Conservation (phyloP, 2,888 invertebrate species). For the Clivina fossor region DNA sequence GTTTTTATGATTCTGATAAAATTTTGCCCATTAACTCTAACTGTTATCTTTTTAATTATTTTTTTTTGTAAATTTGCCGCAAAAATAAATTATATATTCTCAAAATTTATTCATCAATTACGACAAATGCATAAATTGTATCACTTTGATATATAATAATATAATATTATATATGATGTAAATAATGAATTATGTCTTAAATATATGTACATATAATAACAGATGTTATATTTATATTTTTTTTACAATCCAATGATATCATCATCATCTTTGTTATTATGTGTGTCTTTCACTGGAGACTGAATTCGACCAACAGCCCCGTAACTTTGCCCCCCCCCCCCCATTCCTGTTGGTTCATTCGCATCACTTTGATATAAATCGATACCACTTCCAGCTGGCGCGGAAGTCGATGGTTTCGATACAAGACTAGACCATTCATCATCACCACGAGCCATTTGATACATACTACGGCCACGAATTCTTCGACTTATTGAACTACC, state of each 20-base stretch:
- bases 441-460: constrained; percentile 70
- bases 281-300: constrained; percentile 14
- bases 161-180: too few species aligned
- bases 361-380: constrained; percentile 48
- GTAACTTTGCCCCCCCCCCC: constrained; percentile 17
- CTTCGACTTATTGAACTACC: constrained; percentile 76
- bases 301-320: constrained; percentile 24
- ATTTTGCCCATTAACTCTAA: too few species aligned
- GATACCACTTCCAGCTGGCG: constrained; percentile 43
- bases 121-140: too few species aligned
- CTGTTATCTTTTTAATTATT: neutral
- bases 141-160: too few species aligned
- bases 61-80: neutral
- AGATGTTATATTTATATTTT: constrained; percentile 1
- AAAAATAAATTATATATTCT: too few species aligned
- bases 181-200: too few species aligned
- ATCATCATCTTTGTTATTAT: constrained; percentile 30
- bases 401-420: constrained; percentile 46
- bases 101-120: too few species aligned
- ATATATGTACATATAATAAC: constrained; percentile 1
- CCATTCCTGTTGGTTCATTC: constrained; percentile 45
- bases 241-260: constrained; percentile 28
- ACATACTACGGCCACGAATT: constrained; percentile 75
- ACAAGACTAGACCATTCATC: constrained; percentile 56
- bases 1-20: too few species aligned